Base-by-base conservation (phyloP, 2,797 vertebrate genomes). In the Linurgus olivaceus region DNA sequence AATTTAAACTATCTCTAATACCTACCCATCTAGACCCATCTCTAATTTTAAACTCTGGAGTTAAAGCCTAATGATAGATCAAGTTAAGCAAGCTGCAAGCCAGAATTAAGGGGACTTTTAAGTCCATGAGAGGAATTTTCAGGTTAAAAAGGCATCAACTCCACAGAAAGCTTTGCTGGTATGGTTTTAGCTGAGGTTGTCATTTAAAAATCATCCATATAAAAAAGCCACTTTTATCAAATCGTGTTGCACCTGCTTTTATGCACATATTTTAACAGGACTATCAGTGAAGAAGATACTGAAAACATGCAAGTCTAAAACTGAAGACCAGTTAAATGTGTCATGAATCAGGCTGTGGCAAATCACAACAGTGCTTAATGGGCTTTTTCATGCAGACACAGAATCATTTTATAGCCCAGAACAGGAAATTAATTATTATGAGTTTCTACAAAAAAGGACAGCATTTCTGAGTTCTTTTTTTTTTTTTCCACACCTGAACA, bases 1-100 rank as follows among this genome's bases (percentile, higher is more conserved):
- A 3, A 25, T 15, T n/a, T 44, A 33, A 72, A 75, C 1, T 16
- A 20, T 38, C 35, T 79, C 59, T 70, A 72, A 65, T 21, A 37
- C 9, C 29, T 50, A 26, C 1, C 3, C 2, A 8, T 0, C 0
- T 29, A 71, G 17, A 58, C 8, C 16, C 9, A 25, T 37, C 2
- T 2, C 19, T 44, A 21, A 38, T 82, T 72, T 91, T 50, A 17
- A 47, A 9, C 7, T 42, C 14, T 3, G 0, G 9, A 51, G 17
- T 37, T 67, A 40, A 38, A 88, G 25, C 28, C 28, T 25, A 28
- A 28, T 13, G 6, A 38, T 8, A 40, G 21, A 51, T 33, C 6
- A n/a, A 72, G 24, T 75, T 71, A 82, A 75, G 11, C 21, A 31
- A 82, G 12, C 35, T 68, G 23, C 54, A 82, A 67, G 13, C 8